Percentiles rank a stretch among this genome's conserved stretches.
Conservation (phyloP, 2,888 invertebrate species). For the Pseudeuparius sepicola region DNA sequence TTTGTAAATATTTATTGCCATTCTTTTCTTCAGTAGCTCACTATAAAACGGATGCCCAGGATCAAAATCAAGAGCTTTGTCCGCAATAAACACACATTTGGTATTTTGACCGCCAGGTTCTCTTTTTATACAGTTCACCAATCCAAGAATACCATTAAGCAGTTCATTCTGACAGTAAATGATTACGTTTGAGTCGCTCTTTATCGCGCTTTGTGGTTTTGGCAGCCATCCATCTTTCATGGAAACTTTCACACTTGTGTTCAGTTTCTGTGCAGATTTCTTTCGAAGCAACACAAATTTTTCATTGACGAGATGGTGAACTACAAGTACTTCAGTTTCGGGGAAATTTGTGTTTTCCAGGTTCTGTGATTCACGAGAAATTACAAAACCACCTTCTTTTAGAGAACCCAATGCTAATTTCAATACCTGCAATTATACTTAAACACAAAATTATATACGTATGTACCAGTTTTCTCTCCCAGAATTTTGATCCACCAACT, state of each 20-base stretch:
- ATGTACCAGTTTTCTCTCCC: conserved; percentile 43
- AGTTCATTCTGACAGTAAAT: conserved; percentile 53
- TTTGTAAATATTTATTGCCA: conserved; percentile 69
- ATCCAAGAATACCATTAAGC: conserved; percentile 72
- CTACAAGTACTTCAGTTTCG: conserved; percentile 15
- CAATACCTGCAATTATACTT: conserved; percentile 21
- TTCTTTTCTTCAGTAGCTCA: conserved; percentile 56
- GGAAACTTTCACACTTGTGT: conserved; percentile 39
- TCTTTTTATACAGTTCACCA: conserved; percentile 56
- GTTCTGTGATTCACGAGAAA: conserved; percentile 44
- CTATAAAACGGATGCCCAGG: conserved; percentile 45
- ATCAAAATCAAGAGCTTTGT: conserved; percentile 54
- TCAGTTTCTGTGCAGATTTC: conserved; percentile 10
- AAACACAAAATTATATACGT: conserved; percentile 1
- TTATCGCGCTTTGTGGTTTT: conserved; percentile 33
- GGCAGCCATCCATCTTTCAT: conserved; percentile 41
- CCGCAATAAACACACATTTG: conserved; percentile 43
- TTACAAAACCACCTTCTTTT: conserved; percentile 49
- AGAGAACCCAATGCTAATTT: conserved; percentile 16
- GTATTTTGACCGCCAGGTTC: conserved; percentile 42
- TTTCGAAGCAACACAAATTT: conserved; percentile 46
- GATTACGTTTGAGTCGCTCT: conserved; percentile 45
- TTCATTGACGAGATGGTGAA: conserved; percentile 43
- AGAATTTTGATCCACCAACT: conserved; percentile 34
- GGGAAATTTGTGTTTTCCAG: neutral